Evolutionary conservation across 2,888 invertebrate species (phyloP), one percentile per base, ranked within the genome.

Genomic region (Periphyllus acericola): DNA sequence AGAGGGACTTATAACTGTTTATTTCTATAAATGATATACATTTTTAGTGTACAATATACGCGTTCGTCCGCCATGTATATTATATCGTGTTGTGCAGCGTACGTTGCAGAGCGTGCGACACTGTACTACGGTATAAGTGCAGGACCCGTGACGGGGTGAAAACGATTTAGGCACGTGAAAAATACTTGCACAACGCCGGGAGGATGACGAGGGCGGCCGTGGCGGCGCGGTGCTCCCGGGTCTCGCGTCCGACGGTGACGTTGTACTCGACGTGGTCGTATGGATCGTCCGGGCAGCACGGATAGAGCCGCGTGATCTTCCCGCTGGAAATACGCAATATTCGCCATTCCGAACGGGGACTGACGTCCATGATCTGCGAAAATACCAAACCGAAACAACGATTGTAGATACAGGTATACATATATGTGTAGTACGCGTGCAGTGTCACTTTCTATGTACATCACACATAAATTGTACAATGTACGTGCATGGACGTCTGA

Each of bases 181-280:
- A 78, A 78, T 55, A 79, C 79, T 79, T 55, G 34, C 79, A 34
- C n/a, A 79, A 34, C 52, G 60, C 79, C 8, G 79, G 79, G 3
- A 55, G 3, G 11, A 32, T 19, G 21, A 78, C 21, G 4, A 78
- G 29, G 17, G 79, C 17, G 3, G 21, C 1, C 21, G 52, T 29
- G 0, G 52, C 78, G 17, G 79, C 4, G 1, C 60, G 25, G 29
- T 60, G 17, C 19, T 25, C 60, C 2, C n/a, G 34, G 46, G 6
- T 21, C 34, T 55, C n/a, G 1, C 79, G 79, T 21, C 60, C 32
- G 34, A 79, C 21, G 55, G 79, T 79, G 34, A 79, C 3, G 55
- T 55, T 79, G 79, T 79, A 79, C 5, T 55, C 55, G 34, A 79
- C 40, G 25, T 79, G 46, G 2, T n/a, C 25, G 60, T 55, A 79